A percentile compares a stretch with the other conserved stretches of the same genome.
phyloP scores from a whole-genome alignment of 2,797 vertebrate genomes.

The Cryptoblepharus egeriae region DNA sequence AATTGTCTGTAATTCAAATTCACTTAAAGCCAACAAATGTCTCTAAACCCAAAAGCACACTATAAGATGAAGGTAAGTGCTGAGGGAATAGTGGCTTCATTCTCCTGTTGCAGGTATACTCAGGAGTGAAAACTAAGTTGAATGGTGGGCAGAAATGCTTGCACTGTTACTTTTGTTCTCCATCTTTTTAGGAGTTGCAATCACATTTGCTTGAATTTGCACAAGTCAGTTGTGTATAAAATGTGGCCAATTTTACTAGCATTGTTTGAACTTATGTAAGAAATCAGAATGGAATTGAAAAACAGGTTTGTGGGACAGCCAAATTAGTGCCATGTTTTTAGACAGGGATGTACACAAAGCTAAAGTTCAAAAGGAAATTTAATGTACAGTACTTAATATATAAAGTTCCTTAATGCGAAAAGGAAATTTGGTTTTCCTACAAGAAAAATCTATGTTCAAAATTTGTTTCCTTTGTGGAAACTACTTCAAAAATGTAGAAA shows the following conservation, averaged over 20 bases:
- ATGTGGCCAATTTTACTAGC: background rate
- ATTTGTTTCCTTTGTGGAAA: background rate
- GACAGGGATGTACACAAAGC: background rate
- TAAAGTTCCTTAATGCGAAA: background rate
- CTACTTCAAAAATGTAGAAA: background rate
- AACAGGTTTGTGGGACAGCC: background rate
- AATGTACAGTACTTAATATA: background rate
- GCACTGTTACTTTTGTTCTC: no score
- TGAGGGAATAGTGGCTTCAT: no score
- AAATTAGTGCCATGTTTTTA: background rate
- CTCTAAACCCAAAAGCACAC: no score
- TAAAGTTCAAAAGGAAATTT: background rate
- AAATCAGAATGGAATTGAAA: background rate
- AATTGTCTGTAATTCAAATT: no score
- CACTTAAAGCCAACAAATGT: no score
- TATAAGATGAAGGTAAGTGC: no score
- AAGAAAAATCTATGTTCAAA: slow-evolving; percentile 26
- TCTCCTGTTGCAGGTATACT: no score
- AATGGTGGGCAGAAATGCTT: no score
- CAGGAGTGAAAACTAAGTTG: no score
- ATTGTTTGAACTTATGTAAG: background rate
- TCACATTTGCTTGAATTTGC: no score
- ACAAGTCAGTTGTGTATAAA: background rate
- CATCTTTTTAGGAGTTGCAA: no score
- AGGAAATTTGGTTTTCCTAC: background rate